These are phyloP conservation scores for Aethes cnicana DNA, from an alignment of 2,888 invertebrate genomes.

Conservation along the genomic window DNA sequence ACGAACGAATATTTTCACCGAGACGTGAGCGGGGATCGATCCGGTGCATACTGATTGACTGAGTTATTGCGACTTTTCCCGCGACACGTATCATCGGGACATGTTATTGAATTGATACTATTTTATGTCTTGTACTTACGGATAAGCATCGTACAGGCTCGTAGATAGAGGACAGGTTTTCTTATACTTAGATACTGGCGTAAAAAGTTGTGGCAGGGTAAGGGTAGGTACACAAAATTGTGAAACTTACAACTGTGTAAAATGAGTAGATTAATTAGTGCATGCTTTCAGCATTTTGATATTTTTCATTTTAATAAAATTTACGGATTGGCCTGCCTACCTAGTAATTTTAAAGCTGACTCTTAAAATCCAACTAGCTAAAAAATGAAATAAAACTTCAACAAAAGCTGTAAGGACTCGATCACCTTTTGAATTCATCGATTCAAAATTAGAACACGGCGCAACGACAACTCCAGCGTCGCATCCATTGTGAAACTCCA, in stretches of 20 bases:
- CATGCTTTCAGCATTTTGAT: background rate
- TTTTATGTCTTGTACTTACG: constrained; percentile 19
- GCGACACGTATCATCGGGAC: constrained; percentile 25
- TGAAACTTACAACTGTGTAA: no score
- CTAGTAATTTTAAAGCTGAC: no score
- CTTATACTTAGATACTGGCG: background rate
- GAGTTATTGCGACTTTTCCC: constrained; percentile 49
- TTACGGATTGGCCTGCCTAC: background rate
- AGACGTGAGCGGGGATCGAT: constrained; percentile 65
- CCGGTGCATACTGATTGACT: constrained; percentile 66
- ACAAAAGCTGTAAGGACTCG: no score
- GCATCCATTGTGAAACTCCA: constrained; percentile 75
- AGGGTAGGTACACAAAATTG: background rate
- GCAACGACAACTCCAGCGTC: constrained; percentile 53
- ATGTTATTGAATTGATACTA: constrained; percentile 28
- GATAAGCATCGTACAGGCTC: constrained; percentile 17
- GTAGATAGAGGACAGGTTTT: constrained; percentile 10
- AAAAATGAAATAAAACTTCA: no score
- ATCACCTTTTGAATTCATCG: background rate
- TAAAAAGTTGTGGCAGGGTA: background rate
- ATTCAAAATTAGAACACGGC: constrained; percentile 15
- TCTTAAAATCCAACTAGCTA: no score
- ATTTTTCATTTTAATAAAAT: background rate
- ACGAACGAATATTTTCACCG: constrained; percentile 65
- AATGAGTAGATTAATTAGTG: background rate